Conservation (phyloP, 1,140 invertebrate species). For the Ceratitis capitata region DNA sequence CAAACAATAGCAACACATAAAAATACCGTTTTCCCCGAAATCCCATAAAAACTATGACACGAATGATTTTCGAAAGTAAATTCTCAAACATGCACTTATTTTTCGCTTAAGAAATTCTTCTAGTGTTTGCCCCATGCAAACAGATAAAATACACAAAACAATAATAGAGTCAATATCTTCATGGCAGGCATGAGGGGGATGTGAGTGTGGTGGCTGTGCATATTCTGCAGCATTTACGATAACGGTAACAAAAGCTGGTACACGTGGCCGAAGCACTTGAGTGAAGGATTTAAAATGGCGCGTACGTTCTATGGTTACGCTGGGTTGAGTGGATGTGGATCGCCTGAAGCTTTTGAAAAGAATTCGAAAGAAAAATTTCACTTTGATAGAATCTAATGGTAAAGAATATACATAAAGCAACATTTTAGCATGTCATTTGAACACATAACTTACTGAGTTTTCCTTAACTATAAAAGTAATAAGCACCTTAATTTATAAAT, state of each 20-base stretch:
- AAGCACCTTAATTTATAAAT: too few species aligned
- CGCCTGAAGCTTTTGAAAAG: too few species aligned
- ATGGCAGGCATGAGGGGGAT: too few species aligned
- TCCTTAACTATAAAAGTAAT: too few species aligned
- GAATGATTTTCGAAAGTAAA: neutral
- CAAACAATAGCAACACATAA: neutral
- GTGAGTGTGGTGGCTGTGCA: too few species aligned
- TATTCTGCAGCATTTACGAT: neutral
- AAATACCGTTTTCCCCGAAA: neutral
- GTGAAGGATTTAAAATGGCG: neutral
- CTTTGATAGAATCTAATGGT: too few species aligned
- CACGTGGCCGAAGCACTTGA: neutral
- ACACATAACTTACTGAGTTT: too few species aligned
- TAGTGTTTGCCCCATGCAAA: slow-evolving; percentile 23
- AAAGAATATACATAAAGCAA: too few species aligned
- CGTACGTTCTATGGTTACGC: neutral
- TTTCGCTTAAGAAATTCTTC: slow-evolving; percentile 59
- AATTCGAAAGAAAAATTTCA: too few species aligned
- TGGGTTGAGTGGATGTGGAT: too few species aligned
- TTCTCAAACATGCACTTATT: slow-evolving; percentile 57
- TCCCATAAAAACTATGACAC: slow-evolving; percentile 31
- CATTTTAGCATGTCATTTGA: too few species aligned
- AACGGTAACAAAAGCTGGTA: slow-evolving; percentile 1
- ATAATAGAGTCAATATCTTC: neutral
- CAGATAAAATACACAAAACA: neutral